A percentile compares a stretch with the other conserved stretches of the same genome.
phyloP scores from a whole-genome alignment of 2,113 vertebrate species.

The Periophthalmodon schlosseri region DNA sequence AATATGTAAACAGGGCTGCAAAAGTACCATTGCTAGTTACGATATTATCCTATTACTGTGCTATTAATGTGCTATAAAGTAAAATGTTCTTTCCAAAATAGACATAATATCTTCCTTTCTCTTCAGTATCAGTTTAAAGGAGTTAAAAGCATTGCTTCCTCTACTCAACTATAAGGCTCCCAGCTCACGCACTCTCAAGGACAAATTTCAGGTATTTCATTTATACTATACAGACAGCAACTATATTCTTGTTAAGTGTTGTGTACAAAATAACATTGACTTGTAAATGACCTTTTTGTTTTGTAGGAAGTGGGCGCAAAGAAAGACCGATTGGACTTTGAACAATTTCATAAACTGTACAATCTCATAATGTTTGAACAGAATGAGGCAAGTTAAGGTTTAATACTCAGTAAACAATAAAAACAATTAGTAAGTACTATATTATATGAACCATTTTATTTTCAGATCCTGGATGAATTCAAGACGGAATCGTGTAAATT shows the following conservation, averaged over 20 bases:
- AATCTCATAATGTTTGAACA: slow-evolving; percentile 98
- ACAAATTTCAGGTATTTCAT: slow-evolving; percentile 83
- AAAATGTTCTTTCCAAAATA: too few relatives aligned
- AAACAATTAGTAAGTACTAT: not conserved
- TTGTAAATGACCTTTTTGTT: slow-evolving; percentile 3
- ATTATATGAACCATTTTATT: not conserved
- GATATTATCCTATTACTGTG: too few relatives aligned
- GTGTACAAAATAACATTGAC: not conserved
- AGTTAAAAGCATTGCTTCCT: slow-evolving; percentile 88
- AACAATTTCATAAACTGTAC: slow-evolving; percentile 95
- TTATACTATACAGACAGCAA: not conserved
- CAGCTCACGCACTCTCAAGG: slow-evolving; percentile 84
- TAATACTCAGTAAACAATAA: not conserved
- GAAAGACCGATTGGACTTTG: slow-evolving; percentile 91
- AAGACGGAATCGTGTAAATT: slow-evolving; percentile 92
- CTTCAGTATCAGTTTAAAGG: slow-evolving; percentile 87
- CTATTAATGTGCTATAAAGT: too few relatives aligned
- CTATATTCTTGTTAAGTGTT: not conserved
- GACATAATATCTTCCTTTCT: too few relatives aligned
- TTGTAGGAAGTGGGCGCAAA: slow-evolving; percentile 86
- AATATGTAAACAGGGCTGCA: too few relatives aligned
- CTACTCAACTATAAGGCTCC: slow-evolving; percentile 90
- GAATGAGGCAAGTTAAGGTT: slow-evolving; percentile 78
- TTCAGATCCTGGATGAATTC: slow-evolving; percentile 94
- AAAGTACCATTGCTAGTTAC: too few relatives aligned